Evolutionary conservation across 2,888 invertebrate species (phyloP).

Genomic region (Rapana venosa): DNA sequence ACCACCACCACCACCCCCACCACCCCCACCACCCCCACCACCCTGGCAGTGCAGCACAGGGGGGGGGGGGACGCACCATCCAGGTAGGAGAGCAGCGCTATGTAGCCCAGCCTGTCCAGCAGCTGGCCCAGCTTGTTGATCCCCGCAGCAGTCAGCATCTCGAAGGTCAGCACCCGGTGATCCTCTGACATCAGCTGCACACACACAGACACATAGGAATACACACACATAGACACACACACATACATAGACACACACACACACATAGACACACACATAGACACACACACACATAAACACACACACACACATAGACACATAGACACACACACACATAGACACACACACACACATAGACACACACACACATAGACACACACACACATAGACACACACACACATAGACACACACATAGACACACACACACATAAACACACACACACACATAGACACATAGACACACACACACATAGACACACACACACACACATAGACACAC

Average conservation of each 20-base stretch:
- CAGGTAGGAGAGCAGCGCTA: slow-evolving; percentile 25
- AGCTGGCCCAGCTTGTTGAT: slow-evolving; percentile 34
- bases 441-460: not conserved
- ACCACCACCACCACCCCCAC: not conserved
- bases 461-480: not conserved
- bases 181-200: not conserved
- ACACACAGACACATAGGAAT: not conserved
- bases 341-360: not conserved
- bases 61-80: slow-evolving; percentile 41
- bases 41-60: no score
- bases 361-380: not conserved
- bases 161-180: slow-evolving; percentile 44
- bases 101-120: slow-evolving; percentile 38
- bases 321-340: not conserved
- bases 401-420: not conserved
- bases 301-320: not conserved
- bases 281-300: not conserved
- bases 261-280: not conserved
- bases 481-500: not conserved
- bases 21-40: not conserved
- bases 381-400: not conserved
- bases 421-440: not conserved
- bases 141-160: slow-evolving; percentile 45
- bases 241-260: not conserved
- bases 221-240: not conserved